Evolutionary conservation across 1,140 invertebrate genomes (phyloP).

Genomic region (Aphelinus atriplicis): DNA sequence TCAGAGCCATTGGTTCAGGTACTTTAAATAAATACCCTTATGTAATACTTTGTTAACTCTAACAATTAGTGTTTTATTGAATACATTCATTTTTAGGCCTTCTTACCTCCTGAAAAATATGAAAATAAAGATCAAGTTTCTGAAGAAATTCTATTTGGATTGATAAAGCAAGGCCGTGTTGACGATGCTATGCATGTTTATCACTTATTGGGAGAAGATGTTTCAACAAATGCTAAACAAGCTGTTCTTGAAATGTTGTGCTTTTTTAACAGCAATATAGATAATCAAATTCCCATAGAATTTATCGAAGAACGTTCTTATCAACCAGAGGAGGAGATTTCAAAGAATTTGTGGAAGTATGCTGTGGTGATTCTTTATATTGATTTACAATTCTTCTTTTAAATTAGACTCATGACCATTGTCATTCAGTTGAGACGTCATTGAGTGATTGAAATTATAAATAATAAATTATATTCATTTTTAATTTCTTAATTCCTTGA

Average conservation of each 20-base stretch:
- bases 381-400: no score
- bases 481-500: no score
- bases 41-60: not conserved
- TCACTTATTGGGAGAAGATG: constrained; percentile 73
- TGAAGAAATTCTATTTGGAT: constrained; percentile 70
- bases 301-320: constrained; percentile 66
- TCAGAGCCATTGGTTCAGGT: constrained; percentile 73
- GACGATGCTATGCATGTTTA: constrained; percentile 79
- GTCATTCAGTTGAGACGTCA: no score
- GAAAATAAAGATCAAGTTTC: constrained; percentile 76
- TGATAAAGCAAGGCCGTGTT: constrained; percentile 75
- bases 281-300: constrained; percentile 80
- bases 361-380: constrained; percentile 36
- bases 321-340: constrained; percentile 15
- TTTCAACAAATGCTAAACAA: constrained; percentile 73
- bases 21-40: constrained; percentile 3
- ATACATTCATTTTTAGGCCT: constrained; percentile 71
- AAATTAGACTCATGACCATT: no score
- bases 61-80: not conserved
- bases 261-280: constrained; percentile 79
- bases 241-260: constrained; percentile 84
- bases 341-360: constrained; percentile 78
- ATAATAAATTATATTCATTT: no score
- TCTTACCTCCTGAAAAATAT: constrained; percentile 75
- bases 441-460: no score